Conservation (phyloP, 2,888 invertebrate species). For the Phorcus lineatus region DNA sequence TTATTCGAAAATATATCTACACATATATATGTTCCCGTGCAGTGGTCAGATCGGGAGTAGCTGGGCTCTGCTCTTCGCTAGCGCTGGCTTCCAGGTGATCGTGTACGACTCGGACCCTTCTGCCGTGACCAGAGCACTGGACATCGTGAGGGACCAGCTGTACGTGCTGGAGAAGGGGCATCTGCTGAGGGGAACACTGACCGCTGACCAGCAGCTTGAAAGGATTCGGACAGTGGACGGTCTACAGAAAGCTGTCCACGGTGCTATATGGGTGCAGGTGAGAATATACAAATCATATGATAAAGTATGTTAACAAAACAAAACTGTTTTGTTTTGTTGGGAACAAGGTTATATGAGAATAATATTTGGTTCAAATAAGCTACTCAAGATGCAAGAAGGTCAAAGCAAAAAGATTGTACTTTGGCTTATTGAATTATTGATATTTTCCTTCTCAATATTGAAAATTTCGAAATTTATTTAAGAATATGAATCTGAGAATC, state of each 20-base stretch:
- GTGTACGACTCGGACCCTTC: constrained; percentile 82
- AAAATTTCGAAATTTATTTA: too few species aligned
- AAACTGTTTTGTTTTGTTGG: too few species aligned
- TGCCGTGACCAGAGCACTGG: constrained; percentile 76
- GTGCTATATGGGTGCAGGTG: constrained; percentile 83
- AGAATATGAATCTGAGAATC: too few species aligned
- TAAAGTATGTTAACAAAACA: too few species aligned
- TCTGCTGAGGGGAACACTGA: constrained; percentile 85
- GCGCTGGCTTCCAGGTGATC: constrained; percentile 89
- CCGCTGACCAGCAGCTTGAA: constrained; percentile 84
- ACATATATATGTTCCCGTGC: background rate
- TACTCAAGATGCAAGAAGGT: too few species aligned
- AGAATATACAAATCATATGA: too few species aligned
- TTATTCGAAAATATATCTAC: too few species aligned
- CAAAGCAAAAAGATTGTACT: too few species aligned
- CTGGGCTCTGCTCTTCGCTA: constrained; percentile 96
- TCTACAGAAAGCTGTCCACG: constrained; percentile 84
- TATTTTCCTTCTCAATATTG: too few species aligned
- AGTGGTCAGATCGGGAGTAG: constrained; percentile 97
- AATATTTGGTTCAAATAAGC: too few species aligned
- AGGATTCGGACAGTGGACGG: constrained; percentile 85
- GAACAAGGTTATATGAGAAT: too few species aligned
- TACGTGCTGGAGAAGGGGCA: constrained; percentile 74
- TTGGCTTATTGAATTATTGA: too few species aligned
- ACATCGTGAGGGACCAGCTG: constrained; percentile 83